Percentiles rank a stretch among this genome's conserved stretches.
phyloP scores from a whole-genome alignment of 2,888 invertebrate species.

The Agrypnus murinus region DNA sequence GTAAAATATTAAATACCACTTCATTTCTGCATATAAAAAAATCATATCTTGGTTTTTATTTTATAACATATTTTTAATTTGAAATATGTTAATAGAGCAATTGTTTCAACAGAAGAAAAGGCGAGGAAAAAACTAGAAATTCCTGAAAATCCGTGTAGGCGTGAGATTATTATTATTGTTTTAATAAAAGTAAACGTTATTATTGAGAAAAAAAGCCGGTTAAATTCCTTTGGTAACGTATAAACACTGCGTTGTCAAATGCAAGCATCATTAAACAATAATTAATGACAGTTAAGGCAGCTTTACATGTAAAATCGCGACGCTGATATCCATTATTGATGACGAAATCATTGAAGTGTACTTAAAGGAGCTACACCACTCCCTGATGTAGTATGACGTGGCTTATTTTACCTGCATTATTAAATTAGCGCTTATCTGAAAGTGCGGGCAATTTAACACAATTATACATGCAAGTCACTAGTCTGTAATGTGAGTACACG shows the following conservation, averaged over 20 bases:
- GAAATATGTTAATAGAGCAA: no score
- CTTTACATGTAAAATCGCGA: constrained; percentile 49
- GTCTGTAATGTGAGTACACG: constrained; percentile 55
- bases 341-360: constrained; percentile 57
- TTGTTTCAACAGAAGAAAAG: no score
- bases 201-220: no score
- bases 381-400: constrained; percentile 58
- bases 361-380: constrained; percentile 59
- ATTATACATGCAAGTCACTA: constrained; percentile 65
- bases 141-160: no score
- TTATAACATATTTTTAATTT: no score
- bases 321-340: constrained; percentile 58
- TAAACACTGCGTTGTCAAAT: constrained; percentile 21
- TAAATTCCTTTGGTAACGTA: neutral
- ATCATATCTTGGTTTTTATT: no score
- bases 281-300: constrained; percentile 52
- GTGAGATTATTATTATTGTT: no score
- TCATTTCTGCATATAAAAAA: no score
- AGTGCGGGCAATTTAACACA: constrained; percentile 65
- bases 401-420: constrained; percentile 62
- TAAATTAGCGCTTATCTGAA: constrained; percentile 64
- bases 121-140: no score
- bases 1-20: no score
- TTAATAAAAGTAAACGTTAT: no score
- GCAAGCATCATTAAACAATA: constrained; percentile 53